Evolutionary conservation across 2,888 invertebrate genomes (phyloP).

Genomic region (Malacosoma neustria): DNA sequence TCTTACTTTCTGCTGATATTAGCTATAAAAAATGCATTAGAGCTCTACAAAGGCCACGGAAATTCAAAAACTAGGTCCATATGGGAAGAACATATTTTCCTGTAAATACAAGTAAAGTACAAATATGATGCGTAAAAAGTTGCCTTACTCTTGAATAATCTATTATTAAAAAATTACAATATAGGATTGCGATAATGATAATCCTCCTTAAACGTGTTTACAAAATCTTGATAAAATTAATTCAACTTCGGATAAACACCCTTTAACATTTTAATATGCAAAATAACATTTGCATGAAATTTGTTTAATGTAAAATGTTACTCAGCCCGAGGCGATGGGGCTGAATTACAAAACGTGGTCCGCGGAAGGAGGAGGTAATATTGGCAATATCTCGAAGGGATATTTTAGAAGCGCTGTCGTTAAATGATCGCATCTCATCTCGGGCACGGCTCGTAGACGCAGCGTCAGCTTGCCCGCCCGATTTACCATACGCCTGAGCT

Average conservation of each 20-base stretch:
- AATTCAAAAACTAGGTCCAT: too few relatives aligned
- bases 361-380: conserved; percentile 37
- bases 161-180: too few relatives aligned
- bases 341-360: conserved; percentile 46
- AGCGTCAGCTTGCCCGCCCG: conserved; percentile 47
- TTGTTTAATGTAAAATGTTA: conserved; percentile 34
- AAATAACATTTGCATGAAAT: conserved; percentile 43
- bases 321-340: conserved; percentile 37
- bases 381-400: conserved; percentile 47
- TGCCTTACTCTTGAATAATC: too few relatives aligned
- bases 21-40: too few relatives aligned
- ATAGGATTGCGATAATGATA: too few relatives aligned
- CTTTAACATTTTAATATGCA: conserved; percentile 28
- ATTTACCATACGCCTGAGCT: conserved; percentile 60
- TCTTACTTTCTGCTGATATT: too few relatives aligned
- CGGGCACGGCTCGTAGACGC: conserved; percentile 40
- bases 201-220: background rate
- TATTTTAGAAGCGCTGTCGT: conserved; percentile 46
- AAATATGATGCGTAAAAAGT: too few relatives aligned
- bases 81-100: too few relatives aligned
- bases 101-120: too few relatives aligned
- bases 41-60: too few relatives aligned
- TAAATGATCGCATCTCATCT: conserved; percentile 59
- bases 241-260: conserved; percentile 9
- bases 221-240: background rate